These are phyloP conservation scores for Pterocles burchelli DNA, from an alignment of 2,113 vertebrate species.

Conservation along the genomic window DNA sequence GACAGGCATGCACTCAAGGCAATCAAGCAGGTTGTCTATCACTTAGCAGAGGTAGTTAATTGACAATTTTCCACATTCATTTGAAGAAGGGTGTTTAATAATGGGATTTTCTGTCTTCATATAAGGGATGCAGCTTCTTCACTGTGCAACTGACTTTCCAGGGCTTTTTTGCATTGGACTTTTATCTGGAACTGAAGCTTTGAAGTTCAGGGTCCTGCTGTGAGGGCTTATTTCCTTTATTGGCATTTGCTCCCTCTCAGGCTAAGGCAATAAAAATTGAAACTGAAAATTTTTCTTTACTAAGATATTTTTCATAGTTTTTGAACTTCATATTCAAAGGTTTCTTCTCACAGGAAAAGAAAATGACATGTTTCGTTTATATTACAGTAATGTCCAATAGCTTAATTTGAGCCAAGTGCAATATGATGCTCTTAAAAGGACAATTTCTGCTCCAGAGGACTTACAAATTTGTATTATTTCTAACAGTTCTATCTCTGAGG, in stretches of 20 bases:
- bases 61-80: not conserved
- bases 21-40: not conserved
- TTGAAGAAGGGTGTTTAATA: not conserved
- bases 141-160: not conserved
- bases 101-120: not conserved
- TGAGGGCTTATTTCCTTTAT: not conserved
- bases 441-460: not conserved
- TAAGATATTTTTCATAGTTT: not conserved
- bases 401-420: not conserved
- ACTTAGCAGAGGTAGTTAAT: constrained; percentile 1
- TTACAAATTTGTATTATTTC: not conserved
- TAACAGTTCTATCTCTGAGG: constrained; percentile 41
- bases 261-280: not conserved
- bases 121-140: not conserved
- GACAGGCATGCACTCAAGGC: not conserved
- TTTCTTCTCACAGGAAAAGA: not conserved
- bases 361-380: constrained; percentile 1
- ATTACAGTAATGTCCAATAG: not conserved
- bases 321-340: not conserved
- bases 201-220: not conserved
- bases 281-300: not conserved
- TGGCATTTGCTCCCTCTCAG: not conserved
- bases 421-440: not conserved
- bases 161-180: not conserved
- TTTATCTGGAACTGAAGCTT: not conserved